Conservation (phyloP, 1,140 invertebrate genomes). For the Cyclina sinensis region DNA sequence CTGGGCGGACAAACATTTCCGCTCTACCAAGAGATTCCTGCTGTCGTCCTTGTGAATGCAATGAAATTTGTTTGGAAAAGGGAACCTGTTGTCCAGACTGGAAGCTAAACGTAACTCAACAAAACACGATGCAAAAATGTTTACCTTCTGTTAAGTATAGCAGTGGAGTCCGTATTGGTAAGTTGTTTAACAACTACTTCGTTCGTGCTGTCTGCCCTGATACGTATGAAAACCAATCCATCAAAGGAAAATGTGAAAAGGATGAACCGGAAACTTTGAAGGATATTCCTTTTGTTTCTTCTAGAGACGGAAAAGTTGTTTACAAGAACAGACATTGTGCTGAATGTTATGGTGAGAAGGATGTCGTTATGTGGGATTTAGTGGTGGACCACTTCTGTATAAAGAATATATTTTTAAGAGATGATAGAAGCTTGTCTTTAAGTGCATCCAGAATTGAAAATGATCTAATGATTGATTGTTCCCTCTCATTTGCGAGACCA, state of each 20-base stretch:
- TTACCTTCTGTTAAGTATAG: background rate
- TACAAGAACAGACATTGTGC: constrained; percentile 4
- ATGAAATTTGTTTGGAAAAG: background rate
- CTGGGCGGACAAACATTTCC: background rate
- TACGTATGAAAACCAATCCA: background rate
- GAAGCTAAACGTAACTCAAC: background rate
- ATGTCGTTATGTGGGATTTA: background rate
- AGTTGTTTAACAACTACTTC: background rate
- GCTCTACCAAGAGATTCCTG: background rate
- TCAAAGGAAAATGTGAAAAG: background rate
- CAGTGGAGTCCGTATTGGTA: background rate
- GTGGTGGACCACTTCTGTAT: background rate
- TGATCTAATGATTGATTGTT: background rate
- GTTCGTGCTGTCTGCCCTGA: background rate
- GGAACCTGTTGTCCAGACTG: background rate
- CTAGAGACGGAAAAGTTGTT: background rate
- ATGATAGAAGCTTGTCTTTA: background rate
- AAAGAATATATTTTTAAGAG: background rate
- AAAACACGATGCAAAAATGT: background rate
- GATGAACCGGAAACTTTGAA: background rate
- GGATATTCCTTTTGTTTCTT: background rate
- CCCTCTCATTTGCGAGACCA: background rate
- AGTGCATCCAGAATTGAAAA: background rate
- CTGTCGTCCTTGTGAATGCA: background rate
- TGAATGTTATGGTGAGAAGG: background rate